Evolutionary conservation across 1,140 invertebrate genomes (phyloP).

Genomic region (Gryon sp.): DNA sequence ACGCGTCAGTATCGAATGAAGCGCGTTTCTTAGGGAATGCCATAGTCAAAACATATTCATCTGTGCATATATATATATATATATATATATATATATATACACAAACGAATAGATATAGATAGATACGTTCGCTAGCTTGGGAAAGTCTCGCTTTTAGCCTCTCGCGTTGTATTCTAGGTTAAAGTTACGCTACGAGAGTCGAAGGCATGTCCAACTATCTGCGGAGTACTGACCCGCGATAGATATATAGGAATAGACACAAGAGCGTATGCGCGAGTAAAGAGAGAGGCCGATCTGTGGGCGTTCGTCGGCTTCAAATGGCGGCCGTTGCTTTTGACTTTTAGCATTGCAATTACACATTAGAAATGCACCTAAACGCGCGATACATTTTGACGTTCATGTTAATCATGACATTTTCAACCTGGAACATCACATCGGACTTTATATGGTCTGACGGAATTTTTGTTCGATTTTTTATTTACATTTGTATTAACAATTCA

Average conservation of each 20-base stretch:
- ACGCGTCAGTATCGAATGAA: constrained; percentile 27
- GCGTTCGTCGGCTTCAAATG: constrained; percentile 11
- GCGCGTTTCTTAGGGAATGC: constrained; percentile 33
- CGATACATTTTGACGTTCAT: constrained; percentile 36
- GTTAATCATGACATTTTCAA: constrained; percentile 18
- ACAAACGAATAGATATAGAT: constrained; percentile 21
- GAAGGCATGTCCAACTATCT: constrained; percentile 33
- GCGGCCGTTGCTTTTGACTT: constrained; percentile 29
- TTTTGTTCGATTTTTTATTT: no score
- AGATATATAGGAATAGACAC: constrained; percentile 25
- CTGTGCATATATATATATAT: no score
- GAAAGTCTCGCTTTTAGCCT: constrained; percentile 52
- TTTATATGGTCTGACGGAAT: constrained; percentile 29
- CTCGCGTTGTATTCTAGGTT: constrained; percentile 54
- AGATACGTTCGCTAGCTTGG: constrained; percentile 39
- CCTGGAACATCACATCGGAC: not conserved
- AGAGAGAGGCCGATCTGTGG: constrained; percentile 36
- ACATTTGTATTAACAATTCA: no score
- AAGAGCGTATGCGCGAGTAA: not conserved
- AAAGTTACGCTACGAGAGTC: constrained; percentile 45
- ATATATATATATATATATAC: no score
- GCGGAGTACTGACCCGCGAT: constrained; percentile 54
- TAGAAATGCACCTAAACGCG: constrained; percentile 8
- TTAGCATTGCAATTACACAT: constrained; percentile 9
- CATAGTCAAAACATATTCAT: constrained; percentile 48